A percentile compares a stretch with the other conserved stretches of the same genome.
These are phyloP conservation scores for Spinus olivaceus DNA, from an alignment of 2,797 vertebrate species.

Conservation along the genomic window DNA sequence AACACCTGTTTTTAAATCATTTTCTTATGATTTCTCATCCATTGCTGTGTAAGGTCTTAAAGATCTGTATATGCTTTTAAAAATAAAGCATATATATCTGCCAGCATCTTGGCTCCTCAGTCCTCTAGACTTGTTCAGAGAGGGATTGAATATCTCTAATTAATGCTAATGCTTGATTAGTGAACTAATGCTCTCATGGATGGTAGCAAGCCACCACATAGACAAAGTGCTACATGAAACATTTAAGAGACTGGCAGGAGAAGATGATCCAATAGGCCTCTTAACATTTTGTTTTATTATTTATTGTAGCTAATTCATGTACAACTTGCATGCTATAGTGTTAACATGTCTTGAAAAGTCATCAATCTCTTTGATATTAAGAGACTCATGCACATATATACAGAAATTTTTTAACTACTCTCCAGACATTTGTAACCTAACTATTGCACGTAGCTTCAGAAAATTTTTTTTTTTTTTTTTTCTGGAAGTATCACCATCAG, in stretches of 20 bases:
- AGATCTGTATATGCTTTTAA: background rate
- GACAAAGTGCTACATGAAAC: background rate
- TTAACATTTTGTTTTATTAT: background rate
- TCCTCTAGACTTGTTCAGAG: background rate
- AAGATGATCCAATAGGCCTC: background rate
- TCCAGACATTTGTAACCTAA: background rate
- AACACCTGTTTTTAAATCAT: background rate
- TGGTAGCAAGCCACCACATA: background rate
- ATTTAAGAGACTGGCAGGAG: background rate
- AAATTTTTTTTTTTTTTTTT: background rate
- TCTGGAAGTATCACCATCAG: background rate
- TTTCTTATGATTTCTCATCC: background rate
- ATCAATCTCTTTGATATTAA: background rate
- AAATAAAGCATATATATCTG: background rate
- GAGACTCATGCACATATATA: background rate
- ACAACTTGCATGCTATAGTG: background rate
- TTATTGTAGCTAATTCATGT: background rate
- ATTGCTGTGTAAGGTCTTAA: background rate
- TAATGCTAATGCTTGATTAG: background rate
- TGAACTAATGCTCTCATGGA: background rate
- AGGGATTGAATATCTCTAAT: background rate
- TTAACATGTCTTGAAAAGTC: background rate
- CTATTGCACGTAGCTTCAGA: background rate
- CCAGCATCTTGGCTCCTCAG: background rate
- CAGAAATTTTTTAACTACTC: background rate